Conservation (phyloP, 2,113 vertebrate genomes). For the Equus przewalskii region DNA sequence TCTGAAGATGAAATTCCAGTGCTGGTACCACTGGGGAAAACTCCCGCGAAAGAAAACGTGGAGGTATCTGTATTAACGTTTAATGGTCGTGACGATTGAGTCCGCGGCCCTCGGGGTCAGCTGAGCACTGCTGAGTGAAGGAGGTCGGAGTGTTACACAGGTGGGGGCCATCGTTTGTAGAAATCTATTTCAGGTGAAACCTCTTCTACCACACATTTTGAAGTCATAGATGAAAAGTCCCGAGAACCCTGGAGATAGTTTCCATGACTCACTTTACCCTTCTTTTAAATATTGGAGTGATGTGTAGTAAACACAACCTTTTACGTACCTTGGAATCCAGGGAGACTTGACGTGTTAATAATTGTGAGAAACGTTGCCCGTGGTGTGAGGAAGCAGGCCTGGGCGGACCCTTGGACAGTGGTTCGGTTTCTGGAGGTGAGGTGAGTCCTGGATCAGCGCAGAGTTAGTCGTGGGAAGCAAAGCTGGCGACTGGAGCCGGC, state of each 20-base stretch:
- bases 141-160: background rate
- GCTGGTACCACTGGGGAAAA: conserved; percentile 56
- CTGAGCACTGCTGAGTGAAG: background rate
- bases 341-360: background rate
- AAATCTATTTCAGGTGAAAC: background rate
- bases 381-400: background rate
- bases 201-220: background rate
- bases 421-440: background rate
- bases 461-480: background rate
- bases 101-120: background rate
- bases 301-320: background rate
- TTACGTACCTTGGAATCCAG: background rate
- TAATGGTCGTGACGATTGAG: background rate
- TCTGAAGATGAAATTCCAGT: conserved; percentile 71
- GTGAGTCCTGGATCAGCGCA: background rate
- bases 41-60: background rate
- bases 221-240: background rate
- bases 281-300: background rate
- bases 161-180: background rate
- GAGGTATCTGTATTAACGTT: conserved; percentile 52
- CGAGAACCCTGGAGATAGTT: background rate
- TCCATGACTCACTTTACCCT: background rate
- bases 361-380: background rate
- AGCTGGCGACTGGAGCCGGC: background rate
- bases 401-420: background rate